Base-by-base conservation (phyloP, 2,888 invertebrate genomes). In the Pyralis farinalis region DNA sequence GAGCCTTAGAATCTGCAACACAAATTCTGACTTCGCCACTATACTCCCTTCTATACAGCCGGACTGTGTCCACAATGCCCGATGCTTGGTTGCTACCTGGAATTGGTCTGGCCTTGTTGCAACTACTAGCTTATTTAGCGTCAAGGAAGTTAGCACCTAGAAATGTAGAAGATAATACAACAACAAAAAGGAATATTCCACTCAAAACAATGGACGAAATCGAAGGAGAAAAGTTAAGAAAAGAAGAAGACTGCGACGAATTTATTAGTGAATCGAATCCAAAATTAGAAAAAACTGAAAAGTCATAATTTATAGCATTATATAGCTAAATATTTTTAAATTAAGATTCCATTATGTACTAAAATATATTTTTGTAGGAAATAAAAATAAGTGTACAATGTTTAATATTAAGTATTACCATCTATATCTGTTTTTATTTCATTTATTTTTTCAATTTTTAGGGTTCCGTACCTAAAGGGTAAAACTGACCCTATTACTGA, bases 31-130 rank as follows among this genome's bases (percentile, higher is more conserved):
- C 85, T 0, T 82, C 83, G 0, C 89, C 90, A 0, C 51, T 87
- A 0, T 86, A 84, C 44, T 85, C 86, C 1, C 51, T 82, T n/a
- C 60, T 90, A 1, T 90, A 90, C 47, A 75, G 73, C 38, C 76
- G 66, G 44, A 89, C 89, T 12, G 82, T 89, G 1, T 63, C 73
- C 0, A 63, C 64, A 1, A 51, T 72, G 30, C 77, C 89, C 1
- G 84, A 86, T 43, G 84, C 85, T 0, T 90, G 89, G 86, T 58
- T 89, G 6, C 48, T 81, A 7, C 86, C 88, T 0, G 84, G 87
- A 28, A 62, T 87, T 1, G 47, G 53, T 1, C 46, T 87, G 44
- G 74, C 75, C 4, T 40, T 68, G 1, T 46, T 84, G 39, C 88
- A 88, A 63, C 42, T 81, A 7, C n/a, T 70, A 4, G 64, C 80